Evolutionary conservation across 2,888 invertebrate species (phyloP), one percentile per base, ranked within the genome.

Genomic region (Drosophila testacea): DNA sequence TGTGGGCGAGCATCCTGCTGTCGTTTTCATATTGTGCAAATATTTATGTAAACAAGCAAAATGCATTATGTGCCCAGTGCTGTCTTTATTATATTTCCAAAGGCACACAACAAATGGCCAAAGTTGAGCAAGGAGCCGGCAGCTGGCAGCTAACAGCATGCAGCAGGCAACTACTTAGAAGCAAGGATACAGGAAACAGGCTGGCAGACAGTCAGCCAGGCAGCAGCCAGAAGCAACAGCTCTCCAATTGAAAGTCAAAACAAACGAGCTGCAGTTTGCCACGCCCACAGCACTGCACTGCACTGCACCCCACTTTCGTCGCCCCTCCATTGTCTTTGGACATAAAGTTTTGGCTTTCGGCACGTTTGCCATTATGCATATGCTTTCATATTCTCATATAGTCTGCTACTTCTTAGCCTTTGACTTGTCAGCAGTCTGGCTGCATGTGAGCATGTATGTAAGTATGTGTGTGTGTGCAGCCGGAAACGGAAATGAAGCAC

Each of bases 401-500:
- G 32, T 47, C 47, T 41, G 36, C 27, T 27, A 30, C 67, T 62
- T 60, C 63, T 71, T 72, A 27, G 63, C 60, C 67, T 77, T 63
- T 63, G 79, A 73, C 74, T 73, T 62, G 68, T 47, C 42, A 55
- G 54, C 67, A 72, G 50, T 51, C 48, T 61, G 56, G 50, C 44
- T 55, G 48, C 52, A 70, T 57, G 39, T 54, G 13, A 62, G 42
- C 32, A 42, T 57, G 32, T 54, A 16, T 64, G 42, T 69, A 46
- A 46, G 38, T 50, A 30, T 62, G 62, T 69, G 48, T 67, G 56
- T 78, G 62, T 69, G 69, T 73, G 81, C 73, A 73, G 72, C 54
- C 76, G 85, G 84, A 87, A 87, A 70, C 82, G 85, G 89, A 87
- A 85, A 87, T 89, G 81, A 89, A 87, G 77, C 88, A 79, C 84